Evolutionary conservation across 2,888 invertebrate species (phyloP), one percentile per base, ranked within the genome.

Genomic region (Trissoscelio sp.): DNA sequence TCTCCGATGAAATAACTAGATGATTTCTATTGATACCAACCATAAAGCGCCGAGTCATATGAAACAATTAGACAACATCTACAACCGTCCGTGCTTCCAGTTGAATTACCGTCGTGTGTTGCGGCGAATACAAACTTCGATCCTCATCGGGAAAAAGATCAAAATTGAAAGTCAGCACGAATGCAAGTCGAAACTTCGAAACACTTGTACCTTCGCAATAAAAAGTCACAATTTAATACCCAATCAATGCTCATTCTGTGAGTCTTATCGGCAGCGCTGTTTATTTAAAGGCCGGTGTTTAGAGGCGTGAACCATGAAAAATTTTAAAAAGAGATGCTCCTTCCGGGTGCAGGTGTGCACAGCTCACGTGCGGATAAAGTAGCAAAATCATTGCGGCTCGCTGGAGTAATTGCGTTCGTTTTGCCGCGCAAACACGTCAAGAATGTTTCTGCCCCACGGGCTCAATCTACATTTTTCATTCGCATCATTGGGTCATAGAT

Each of bases 271-370:
- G 39, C 46, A 62, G 18, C 48, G 64, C 58, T 75, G 75, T 77
- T 81, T 81, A 77, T 81, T 72, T 70, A 66, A 75, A 77, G 24
- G 12, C 12, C 22, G 37, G 44, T 31, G 53, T 51, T 34, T 12
- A 44, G 20, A 79, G 74, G 75, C 81, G 64, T 81, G 44, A 81
- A 66, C 75, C 64, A 58, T 48, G 48, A 18, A 69, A 14, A 81
- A 70, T 66, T 70, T 51, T 22, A 62, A 57, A 42, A 69, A 73
- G 44, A 14, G 53, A 24, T 16, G 7, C 46, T 28, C 16, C 74
- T 81, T 81, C 80, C 80, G 80, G 75, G 80, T 80, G 75, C 80
- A 80, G 80, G 80, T 80, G 80, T 75, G 70, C 67, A n/a, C n/a
- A 11, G 44, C 37, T 70, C 66, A 57, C 53, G 62, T 31, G 39